Percentiles rank a stretch among this genome's conserved stretches.
phyloP scores from a whole-genome alignment of 2,113 vertebrate species.

The Sapajus apella region DNA sequence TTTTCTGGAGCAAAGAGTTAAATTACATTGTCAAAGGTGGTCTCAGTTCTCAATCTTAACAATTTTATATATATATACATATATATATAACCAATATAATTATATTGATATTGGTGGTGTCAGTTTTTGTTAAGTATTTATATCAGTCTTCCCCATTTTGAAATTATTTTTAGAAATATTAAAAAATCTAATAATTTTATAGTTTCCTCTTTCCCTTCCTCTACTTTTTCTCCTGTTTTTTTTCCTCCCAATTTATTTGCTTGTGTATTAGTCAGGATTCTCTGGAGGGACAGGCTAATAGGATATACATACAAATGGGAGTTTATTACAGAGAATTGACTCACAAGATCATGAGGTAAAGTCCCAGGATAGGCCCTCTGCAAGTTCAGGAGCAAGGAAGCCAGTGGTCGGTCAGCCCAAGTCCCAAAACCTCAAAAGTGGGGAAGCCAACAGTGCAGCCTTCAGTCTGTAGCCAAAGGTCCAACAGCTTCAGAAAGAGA shows the following conservation, averaged over 20 bases:
- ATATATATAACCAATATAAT: not conserved
- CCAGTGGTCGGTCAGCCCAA: too few relatives aligned
- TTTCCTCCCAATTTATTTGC: not conserved
- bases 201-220: not conserved
- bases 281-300: too few relatives aligned
- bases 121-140: slow-evolving; percentile 7
- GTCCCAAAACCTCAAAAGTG: too few relatives aligned
- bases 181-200: not conserved
- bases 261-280: not conserved
- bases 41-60: not conserved
- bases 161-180: not conserved
- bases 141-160: not conserved
- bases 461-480: too few relatives aligned
- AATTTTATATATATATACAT: not conserved
- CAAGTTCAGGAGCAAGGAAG: too few relatives aligned
- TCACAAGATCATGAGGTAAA: too few relatives aligned
- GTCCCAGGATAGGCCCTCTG: too few relatives aligned
- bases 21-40: not conserved
- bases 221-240: not conserved
- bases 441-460: too few relatives aligned
- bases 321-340: too few relatives aligned
- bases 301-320: too few relatives aligned
- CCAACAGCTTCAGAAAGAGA: not conserved
- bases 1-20: not conserved
- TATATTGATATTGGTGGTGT: not conserved